These are phyloP conservation scores for Panulirus ornatus DNA, from an alignment of 1,140 invertebrate genomes.

Conservation along the genomic window DNA sequence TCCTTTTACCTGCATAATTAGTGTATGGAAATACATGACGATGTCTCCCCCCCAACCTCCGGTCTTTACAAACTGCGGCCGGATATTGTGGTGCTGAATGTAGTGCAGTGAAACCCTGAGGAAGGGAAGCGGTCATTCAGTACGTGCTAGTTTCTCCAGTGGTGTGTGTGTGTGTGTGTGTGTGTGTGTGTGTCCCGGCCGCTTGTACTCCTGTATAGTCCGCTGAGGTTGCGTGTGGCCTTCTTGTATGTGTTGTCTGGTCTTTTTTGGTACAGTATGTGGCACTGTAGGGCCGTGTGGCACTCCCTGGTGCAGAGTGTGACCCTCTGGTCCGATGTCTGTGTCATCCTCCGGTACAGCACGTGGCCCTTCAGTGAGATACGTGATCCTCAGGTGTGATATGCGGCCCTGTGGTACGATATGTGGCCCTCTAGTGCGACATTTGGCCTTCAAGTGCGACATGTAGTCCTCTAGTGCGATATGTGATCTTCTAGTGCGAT, in stretches of 20 bases:
- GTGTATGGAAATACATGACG: background rate
- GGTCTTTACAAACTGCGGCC: background rate
- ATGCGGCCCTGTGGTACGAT: background rate
- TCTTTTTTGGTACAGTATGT: background rate
- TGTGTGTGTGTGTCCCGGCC: background rate
- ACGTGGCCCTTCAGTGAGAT: background rate
- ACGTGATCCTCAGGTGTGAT: no score
- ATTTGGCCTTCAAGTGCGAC: background rate
- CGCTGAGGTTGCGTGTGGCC: background rate
- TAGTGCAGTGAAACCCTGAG: slow-evolving; percentile 52
- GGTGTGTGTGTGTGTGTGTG: slow-evolving; percentile 18
- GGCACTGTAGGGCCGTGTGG: background rate
- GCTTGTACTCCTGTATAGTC: no score
- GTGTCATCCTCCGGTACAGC: no score
- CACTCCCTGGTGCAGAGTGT: background rate
- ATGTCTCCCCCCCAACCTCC: background rate
- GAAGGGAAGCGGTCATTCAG: slow-evolving; percentile 1
- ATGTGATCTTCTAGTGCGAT: background rate
- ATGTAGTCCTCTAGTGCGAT: background rate
- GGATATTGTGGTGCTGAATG: slow-evolving; percentile 6
- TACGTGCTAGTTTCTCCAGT: slow-evolving; percentile 21
- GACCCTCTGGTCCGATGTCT: background rate
- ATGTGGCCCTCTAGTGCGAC: background rate
- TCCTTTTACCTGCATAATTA: no score
- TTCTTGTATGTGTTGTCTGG: background rate